Base-by-base conservation (phyloP, 1,140 invertebrate genomes). In the Apis florea region DNA sequence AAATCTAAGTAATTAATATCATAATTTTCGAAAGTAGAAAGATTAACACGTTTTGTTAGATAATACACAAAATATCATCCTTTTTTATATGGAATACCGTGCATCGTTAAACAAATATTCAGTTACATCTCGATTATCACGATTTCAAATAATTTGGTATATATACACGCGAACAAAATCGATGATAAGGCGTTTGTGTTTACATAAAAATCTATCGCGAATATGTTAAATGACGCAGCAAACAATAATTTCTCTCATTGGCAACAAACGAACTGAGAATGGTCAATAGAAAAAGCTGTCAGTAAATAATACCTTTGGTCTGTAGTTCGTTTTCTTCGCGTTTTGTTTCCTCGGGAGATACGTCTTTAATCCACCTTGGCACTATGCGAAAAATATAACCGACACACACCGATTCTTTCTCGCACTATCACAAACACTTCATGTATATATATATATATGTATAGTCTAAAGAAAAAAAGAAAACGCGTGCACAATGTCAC, bases 341-440 rank as follows among this genome's bases (percentile, higher is more conserved):
- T 69, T 24, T 54, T 40, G 49, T 47, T 40, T 31, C 59, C 31
- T 73, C 31, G 24, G 72, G 15, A 49, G 56, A 56, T 75, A 54
- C 61, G 75, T 87, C 73, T 63, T 86, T 84, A 86, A 86, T 87
- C 82, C 82, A 85, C 79, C 85, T 87, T 86, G 85, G 85, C 85
- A 86, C 85, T 81, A 64, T 61, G 59, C n/a, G 67, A 64, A 15
- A 61, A 74, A 72, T 71, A 74, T 69, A 83, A 86, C 72, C 84
- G 47, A 71, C 79, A 87, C 80, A 78, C 80, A 85, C 83, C 80
- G 85, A 86, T 83, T 54, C 66, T 59, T 21, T 64, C 67, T 59
- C 77, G 75, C 82, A 78, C 77, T 86, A 75, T 70, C 83, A 78
- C 58, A 58, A 63, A 66, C 73, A 63, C 67, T 72, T 83, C 40